Evolutionary conservation across 2,113 vertebrate species (phyloP).

Genomic region (Mionectes macconnelli): DNA sequence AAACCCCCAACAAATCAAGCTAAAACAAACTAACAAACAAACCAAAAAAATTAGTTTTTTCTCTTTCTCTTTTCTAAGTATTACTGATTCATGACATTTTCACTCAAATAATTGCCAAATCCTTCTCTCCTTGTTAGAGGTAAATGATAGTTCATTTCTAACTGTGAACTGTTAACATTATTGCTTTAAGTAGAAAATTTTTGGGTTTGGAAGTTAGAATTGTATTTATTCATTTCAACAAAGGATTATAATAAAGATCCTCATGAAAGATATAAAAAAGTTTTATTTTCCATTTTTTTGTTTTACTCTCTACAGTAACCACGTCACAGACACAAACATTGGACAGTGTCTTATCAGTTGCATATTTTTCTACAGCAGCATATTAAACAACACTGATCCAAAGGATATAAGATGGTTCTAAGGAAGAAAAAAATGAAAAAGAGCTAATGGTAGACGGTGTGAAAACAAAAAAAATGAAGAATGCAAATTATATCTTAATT

Average conservation of each 20-base stretch:
- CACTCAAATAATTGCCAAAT: neutral
- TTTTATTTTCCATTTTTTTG: neutral
- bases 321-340: neutral
- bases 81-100: neutral
- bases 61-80: neutral
- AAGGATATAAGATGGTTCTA: neutral
- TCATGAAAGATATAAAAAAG: neutral
- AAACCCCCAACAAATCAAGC: no score
- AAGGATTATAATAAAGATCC: neutral
- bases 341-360: neutral
- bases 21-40: no score
- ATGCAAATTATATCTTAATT: neutral
- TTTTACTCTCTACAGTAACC: neutral
- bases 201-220: neutral
- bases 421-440: neutral
- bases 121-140: neutral
- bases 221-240: neutral
- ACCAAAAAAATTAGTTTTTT: neutral
- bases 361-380: neutral
- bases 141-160: neutral
- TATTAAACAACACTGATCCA: neutral
- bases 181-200: neutral
- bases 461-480: neutral
- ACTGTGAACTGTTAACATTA: neutral
- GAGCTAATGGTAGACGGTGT: neutral